Percentiles rank a stretch among this genome's conserved stretches.
These are phyloP conservation scores for Cabera pusaria DNA, from an alignment of 2,888 invertebrate genomes.

Conservation along the genomic window DNA sequence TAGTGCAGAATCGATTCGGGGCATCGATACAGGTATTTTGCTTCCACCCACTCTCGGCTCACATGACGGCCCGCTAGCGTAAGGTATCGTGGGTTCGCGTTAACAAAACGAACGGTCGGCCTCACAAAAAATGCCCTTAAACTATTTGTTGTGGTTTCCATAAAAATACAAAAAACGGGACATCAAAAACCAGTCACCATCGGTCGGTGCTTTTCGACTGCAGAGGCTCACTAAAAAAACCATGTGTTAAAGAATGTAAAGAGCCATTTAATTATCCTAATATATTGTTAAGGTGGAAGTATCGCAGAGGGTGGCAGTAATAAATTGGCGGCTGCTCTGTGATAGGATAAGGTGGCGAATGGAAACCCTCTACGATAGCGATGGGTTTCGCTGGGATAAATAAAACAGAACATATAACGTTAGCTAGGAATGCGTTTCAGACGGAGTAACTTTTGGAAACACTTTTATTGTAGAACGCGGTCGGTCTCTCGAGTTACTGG, in stretches of 20 bases:
- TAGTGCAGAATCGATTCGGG: constrained; percentile 21
- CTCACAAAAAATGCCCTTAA: constrained; percentile 73
- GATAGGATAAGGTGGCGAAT: constrained; percentile 64
- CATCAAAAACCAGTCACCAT: constrained; percentile 79
- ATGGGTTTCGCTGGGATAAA: too few species aligned
- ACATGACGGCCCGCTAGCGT: constrained; percentile 28
- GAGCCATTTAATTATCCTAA: constrained; percentile 83
- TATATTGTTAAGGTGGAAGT: constrained; percentile 74
- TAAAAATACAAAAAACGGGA: constrained; percentile 70
- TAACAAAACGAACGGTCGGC: constrained; percentile 67
- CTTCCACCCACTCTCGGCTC: constrained; percentile 18
- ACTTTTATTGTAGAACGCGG: constrained; percentile 42
- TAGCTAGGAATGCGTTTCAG: constrained; percentile 1
- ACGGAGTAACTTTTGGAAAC: constrained; percentile 24
- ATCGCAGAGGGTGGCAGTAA: constrained; percentile 73
- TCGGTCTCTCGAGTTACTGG: constrained; percentile 49
- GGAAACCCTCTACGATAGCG: constrained; percentile 33
- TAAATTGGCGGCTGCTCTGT: constrained; percentile 68
- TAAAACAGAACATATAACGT: too few species aligned
- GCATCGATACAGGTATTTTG: constrained; percentile 22
- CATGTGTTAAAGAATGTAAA: constrained; percentile 82
- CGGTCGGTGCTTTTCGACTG: constrained; percentile 78
- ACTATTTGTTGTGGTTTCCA: constrained; percentile 80
- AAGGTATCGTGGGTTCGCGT: constrained; percentile 51
- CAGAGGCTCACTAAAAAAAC: constrained; percentile 71